Percentiles rank a stretch among this genome's conserved stretches.
These are phyloP conservation scores for Heloderma charlesbogerti DNA, from an alignment of 2,113 vertebrate genomes.

Conservation along the genomic window DNA sequence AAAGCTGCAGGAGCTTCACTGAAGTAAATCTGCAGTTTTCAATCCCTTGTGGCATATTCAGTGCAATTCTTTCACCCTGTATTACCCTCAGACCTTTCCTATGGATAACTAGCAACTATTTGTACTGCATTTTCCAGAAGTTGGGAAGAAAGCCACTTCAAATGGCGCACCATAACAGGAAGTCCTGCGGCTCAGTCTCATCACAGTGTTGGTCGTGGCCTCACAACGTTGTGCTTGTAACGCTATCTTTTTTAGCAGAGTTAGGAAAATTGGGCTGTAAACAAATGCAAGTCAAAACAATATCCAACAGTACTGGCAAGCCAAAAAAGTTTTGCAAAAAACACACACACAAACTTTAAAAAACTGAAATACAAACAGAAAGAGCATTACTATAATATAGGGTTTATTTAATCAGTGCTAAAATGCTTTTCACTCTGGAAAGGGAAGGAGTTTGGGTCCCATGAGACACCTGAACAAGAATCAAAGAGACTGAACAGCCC, in stretches of 20 bases:
- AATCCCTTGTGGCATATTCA: slow-evolving; percentile 57
- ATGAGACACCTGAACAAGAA: background rate
- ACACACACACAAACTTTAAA: no score
- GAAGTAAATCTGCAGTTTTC: background rate
- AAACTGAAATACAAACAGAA: background rate
- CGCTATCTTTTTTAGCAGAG: background rate
- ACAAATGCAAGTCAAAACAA: background rate
- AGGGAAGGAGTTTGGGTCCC: background rate
- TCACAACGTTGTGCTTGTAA: background rate
- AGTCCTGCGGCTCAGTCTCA: background rate
- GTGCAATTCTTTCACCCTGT: slow-evolving; percentile 17
- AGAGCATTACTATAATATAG: background rate
- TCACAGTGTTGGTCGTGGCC: background rate
- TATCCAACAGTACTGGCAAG: background rate
- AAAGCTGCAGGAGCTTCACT: background rate
- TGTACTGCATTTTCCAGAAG: background rate
- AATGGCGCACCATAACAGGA: background rate
- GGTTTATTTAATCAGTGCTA: background rate
- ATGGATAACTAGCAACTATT: background rate
- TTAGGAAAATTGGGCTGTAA: background rate
- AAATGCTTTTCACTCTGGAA: background rate
- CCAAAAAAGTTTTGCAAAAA: background rate
- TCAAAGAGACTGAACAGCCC: background rate
- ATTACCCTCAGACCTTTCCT: background rate
- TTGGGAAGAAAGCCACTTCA: background rate